Conservation (phyloP, 2,797 vertebrate genomes). For the Sebastes itinus region DNA sequence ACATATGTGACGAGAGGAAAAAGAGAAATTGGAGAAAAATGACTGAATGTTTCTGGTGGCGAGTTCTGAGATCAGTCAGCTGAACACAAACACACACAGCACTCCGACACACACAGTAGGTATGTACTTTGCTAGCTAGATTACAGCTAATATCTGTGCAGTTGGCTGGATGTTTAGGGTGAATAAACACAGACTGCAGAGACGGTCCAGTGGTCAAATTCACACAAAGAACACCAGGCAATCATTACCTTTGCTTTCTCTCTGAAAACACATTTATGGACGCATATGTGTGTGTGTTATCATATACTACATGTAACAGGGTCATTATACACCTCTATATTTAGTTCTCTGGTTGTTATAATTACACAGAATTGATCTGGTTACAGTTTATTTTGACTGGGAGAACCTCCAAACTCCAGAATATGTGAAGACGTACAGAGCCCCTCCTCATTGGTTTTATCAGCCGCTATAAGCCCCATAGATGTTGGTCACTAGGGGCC, state of each 20-base stretch:
- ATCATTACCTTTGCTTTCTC: background rate
- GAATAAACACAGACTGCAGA: background rate
- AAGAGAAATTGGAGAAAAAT: background rate
- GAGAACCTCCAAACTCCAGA: no score
- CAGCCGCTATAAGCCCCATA: no score
- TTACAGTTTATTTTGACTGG: no score
- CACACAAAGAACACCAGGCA: background rate
- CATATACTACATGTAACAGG: no score
- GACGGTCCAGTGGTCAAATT: background rate
- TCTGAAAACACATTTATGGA: background rate
- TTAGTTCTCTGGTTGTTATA: no score
- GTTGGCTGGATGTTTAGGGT: background rate
- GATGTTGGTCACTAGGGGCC: no score
- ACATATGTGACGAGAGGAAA: background rate
- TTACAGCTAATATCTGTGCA: background rate
- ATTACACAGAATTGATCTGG: no score
- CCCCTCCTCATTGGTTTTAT: no score
- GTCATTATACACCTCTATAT: no score
- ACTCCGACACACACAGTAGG: background rate
- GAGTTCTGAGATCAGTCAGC: conserved; percentile 5
- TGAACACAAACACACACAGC: background rate
- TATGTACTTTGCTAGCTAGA: background rate
- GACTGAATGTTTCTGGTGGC: background rate
- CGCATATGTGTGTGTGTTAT: background rate
- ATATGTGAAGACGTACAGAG: no score